Evolutionary conservation across 2,797 vertebrate species (phyloP).

Genomic region (Poliocrania exsul): DNA sequence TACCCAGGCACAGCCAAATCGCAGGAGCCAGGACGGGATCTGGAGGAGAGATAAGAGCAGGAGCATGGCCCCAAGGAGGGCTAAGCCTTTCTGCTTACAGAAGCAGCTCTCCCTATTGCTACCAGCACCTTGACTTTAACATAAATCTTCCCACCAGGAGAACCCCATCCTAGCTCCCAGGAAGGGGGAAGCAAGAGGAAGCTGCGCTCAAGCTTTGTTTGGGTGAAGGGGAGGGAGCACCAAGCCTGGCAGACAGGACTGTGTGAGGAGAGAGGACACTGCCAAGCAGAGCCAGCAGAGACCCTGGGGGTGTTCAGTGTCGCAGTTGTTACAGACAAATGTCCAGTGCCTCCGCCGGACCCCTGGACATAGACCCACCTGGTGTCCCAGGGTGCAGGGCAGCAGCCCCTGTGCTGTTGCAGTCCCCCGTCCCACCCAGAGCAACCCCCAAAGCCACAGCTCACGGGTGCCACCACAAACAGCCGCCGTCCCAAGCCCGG

Average conservation of each 20-base stretch:
- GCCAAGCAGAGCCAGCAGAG: background rate
- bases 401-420: background rate
- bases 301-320: rapidly evolving
- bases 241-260: background rate
- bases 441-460: background rate
- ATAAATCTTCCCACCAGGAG: background rate
- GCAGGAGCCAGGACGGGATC: background rate
- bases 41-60: background rate
- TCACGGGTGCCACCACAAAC: background rate
- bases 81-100: background rate
- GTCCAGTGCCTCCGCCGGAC: rapidly evolving
- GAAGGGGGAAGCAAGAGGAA: background rate
- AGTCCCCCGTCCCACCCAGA: rapidly evolving
- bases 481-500: rapidly evolving
- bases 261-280: background rate
- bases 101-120: background rate
- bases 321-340: rapidly evolving
- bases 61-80: rapidly evolving
- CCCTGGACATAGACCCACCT: rapidly evolving
- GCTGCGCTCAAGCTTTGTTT: background rate
- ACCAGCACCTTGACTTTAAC: background rate
- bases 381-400: rapidly evolving
- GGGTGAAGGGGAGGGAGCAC: background rate
- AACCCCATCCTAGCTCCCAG: background rate
- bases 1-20: background rate